phyloP scores from a whole-genome alignment of 1,140 invertebrate genomes.

The Cyphomyrmex costatus region DNA sequence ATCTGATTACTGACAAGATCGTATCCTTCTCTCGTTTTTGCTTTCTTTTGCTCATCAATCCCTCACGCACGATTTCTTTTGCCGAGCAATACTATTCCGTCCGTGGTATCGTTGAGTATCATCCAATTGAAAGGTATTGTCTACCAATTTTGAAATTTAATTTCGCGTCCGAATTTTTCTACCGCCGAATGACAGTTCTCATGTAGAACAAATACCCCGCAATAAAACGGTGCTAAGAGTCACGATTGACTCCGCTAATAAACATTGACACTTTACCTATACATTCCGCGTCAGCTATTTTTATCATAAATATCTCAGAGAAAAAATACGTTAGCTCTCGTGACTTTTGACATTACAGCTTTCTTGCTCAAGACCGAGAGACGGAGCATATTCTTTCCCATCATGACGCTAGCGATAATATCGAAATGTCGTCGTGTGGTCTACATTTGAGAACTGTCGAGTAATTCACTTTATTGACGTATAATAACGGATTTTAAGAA shows the following conservation, averaged over 20 bases:
- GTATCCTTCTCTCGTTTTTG: not conserved
- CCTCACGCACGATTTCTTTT: conserved; percentile 15
- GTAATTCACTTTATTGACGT: not conserved
- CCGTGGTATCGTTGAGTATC: conserved; percentile 34
- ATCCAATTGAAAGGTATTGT: not conserved
- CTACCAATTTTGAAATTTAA: not conserved
- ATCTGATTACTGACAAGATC: conserved; percentile 15
- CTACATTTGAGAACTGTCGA: not conserved
- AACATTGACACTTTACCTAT: conserved; percentile 3
- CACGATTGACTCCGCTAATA: not conserved
- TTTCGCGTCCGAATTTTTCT: not conserved
- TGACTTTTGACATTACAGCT: not conserved
- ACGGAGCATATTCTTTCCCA: not conserved
- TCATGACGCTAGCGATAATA: not conserved
- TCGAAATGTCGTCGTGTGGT: not conserved
- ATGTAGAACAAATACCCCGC: not conserved
- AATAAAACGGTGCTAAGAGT: not conserved
- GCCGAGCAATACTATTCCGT: not conserved
- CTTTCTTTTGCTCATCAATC: conserved; percentile 24
- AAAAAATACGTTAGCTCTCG: not conserved
- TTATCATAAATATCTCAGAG: no score
- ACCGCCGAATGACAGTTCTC: not conserved
- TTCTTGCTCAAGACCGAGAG: not conserved
- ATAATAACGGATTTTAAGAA: not conserved
- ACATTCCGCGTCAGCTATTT: not conserved